Base-by-base conservation (phyloP, 2,888 invertebrate species). In the Thelaira solivaga region DNA sequence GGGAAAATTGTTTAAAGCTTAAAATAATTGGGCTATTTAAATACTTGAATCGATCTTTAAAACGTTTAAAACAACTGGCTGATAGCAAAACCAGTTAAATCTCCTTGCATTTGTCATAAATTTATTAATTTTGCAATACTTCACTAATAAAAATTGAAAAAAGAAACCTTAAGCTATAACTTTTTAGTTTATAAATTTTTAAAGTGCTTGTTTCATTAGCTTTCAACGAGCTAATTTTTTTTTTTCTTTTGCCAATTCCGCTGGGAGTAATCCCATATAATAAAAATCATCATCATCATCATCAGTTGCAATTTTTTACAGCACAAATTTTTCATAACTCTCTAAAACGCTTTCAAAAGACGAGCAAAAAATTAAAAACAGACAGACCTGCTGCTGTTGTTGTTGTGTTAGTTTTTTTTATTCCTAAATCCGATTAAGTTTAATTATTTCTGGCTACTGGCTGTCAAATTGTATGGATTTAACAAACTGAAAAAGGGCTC, bases 401-500 rank as follows among this genome's bases (percentile, higher is more conserved):
- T 24, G 5, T 22, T 24, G 6, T 20, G 24, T 22, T 39, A 29
- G 13, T 6, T 18, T 26, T 47, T 34, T 64, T 69, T 69, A 55
- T 68, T 68, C 55, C 57, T 76, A 76, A 81, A 81, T 81, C 81
- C 80, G 81, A 81, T 81, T 81, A 81, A 78, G 77, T 72, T 79
- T 80, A 81, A 81, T 81, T 81, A 81, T 80, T 81, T 79, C 75
- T 79, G 74, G 75, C 78, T 78, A 78, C 78, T 69, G 78, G 78
- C 78, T 78, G 78, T 74, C 78, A 78, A 78, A 78, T 71, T 78
- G 74, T 74, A 71, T 78, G 74, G 69, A 65, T 55, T 77, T 64
- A 64, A 65, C 45, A 69, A 65, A 11, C 26, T 55, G 49, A 26
- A 45, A 65, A 71, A 36, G 69, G 31, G 47, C 13, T n/a, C n/a